Evolutionary conservation across 2,888 invertebrate species (phyloP).

Genomic region (Chrysodeixis includens): DNA sequence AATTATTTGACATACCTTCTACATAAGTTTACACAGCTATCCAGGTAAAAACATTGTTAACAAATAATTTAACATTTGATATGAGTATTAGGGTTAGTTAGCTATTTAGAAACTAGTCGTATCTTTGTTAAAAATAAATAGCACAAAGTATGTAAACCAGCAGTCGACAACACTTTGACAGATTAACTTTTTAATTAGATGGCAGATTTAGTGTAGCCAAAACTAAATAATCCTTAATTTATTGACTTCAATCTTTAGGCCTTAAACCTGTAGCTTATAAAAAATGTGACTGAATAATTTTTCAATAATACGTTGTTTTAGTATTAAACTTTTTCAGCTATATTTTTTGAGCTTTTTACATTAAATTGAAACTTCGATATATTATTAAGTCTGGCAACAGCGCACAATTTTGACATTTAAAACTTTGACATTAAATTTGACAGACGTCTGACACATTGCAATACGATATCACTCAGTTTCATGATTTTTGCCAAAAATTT

Average conservation of each 20-base stretch:
- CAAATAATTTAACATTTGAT: slow-evolving; percentile 1
- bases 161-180: slow-evolving; percentile 7
- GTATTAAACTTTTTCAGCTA: too few relatives aligned
- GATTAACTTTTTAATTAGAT: neutral
- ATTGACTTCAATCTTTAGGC: too few relatives aligned
- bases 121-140: slow-evolving; percentile 10
- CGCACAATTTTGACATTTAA: too few relatives aligned
- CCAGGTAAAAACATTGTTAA: slow-evolving; percentile 30
- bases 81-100: slow-evolving; percentile 8
- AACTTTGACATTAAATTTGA: neutral
- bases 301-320: too few relatives aligned
- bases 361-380: too few relatives aligned
- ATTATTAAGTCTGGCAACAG: too few relatives aligned
- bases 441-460: slow-evolving; percentile 34
- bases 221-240: neutral
- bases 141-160: neutral
- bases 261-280: too few relatives aligned
- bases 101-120: neutral
- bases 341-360: too few relatives aligned
- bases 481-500: slow-evolving; percentile 7
- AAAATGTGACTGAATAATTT: too few relatives aligned
- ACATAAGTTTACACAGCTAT: slow-evolving; percentile 21
- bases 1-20: slow-evolving; percentile 23
- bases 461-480: slow-evolving; percentile 26
- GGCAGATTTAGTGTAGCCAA: neutral